Evolutionary conservation across 1,140 invertebrate species (phyloP).

Genomic region (Bombus sibiricus): DNA sequence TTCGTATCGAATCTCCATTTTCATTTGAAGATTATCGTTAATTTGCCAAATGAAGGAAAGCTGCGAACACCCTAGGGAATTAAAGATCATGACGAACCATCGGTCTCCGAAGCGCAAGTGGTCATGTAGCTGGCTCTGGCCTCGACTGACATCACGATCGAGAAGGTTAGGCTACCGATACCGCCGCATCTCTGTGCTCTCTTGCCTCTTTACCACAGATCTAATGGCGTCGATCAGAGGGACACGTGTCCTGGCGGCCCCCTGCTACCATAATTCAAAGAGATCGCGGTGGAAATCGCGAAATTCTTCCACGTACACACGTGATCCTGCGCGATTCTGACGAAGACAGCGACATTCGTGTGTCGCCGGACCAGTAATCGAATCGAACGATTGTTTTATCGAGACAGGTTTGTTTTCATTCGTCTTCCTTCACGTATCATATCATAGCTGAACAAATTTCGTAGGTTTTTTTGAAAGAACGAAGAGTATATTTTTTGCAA

Average conservation of each 20-base stretch:
- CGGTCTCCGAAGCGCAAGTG: slow-evolving; percentile 58
- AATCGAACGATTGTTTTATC: slow-evolving; percentile 40
- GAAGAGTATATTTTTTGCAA: no score
- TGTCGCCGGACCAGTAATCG: slow-evolving; percentile 3
- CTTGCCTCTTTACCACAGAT: background rate
- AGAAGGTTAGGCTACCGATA: slow-evolving; percentile 49
- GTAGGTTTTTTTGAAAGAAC: no score
- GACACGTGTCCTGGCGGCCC: background rate
- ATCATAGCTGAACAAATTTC: no score
- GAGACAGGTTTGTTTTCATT: background rate
- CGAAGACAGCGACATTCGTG: slow-evolving; percentile 41
- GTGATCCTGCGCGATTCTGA: background rate
- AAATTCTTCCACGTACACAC: slow-evolving; percentile 30
- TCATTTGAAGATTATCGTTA: background rate
- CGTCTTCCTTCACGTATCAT: background rate
- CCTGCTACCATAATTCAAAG: slow-evolving; percentile 50
- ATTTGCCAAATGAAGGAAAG: background rate
- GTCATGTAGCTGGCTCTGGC: slow-evolving; percentile 21
- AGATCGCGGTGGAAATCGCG: slow-evolving; percentile 29
- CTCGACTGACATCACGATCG: slow-evolving; percentile 56
- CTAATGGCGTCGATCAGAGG: slow-evolving; percentile 34
- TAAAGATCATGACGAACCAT: slow-evolving; percentile 36
- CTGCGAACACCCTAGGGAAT: background rate
- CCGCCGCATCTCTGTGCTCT: slow-evolving; percentile 36
- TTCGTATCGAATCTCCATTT: no score